Evolutionary conservation across 2,888 invertebrate species (phyloP).

Genomic region (Pherbina coryleti): DNA sequence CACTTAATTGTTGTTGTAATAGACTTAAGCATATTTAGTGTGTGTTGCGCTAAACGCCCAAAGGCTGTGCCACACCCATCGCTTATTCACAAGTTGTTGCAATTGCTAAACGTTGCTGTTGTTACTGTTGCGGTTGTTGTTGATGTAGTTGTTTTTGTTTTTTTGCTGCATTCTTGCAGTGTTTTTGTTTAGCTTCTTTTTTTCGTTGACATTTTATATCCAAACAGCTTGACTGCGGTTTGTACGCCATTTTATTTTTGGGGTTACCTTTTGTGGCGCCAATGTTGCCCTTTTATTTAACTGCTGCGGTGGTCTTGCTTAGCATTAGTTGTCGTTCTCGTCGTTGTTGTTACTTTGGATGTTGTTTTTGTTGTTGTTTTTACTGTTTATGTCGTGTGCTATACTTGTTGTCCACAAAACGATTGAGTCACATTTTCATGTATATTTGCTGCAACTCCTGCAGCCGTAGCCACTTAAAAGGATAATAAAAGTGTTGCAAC

Average conservation of each 20-base stretch:
- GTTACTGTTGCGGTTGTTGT: not conserved
- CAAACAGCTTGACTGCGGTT: not conserved
- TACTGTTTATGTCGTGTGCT: not conserved
- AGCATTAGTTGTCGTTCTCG: not conserved
- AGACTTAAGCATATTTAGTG: not conserved
- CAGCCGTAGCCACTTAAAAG: no score
- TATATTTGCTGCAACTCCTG: no score
- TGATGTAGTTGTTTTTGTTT: no score
- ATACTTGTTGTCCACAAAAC: not conserved
- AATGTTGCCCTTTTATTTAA: not conserved
- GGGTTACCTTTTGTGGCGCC: not conserved
- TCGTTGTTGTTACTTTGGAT: no score
- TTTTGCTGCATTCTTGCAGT: not conserved
- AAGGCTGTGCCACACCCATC: not conserved
- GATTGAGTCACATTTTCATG: not conserved
- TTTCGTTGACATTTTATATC: not conserved
- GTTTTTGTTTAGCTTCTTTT: not conserved
- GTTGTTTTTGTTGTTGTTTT: not conserved
- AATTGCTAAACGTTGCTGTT: conserved; percentile 2
- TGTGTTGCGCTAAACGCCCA: not conserved
- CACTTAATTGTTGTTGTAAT: conserved; percentile 20
- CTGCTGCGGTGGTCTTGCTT: not conserved
- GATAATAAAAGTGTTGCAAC: no score
- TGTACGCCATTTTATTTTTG: not conserved
- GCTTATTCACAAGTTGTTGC: conserved; percentile 5